Evolutionary conservation across 1,140 invertebrate genomes (phyloP).

Genomic region (Drosophila guanche): DNA sequence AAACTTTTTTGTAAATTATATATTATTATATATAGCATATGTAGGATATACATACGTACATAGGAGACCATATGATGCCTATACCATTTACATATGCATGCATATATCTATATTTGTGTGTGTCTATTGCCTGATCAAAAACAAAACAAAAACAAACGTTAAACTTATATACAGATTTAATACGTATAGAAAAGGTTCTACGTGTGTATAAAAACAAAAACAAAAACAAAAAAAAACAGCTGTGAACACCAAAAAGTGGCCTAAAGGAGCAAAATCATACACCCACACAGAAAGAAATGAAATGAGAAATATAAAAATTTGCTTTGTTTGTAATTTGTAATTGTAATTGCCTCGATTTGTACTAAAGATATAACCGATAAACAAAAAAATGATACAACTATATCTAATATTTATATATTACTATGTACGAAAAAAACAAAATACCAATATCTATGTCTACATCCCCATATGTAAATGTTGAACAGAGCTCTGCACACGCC

Average conservation of each 20-base stretch:
- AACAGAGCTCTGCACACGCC: slow-evolving; percentile 23
- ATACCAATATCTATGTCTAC: slow-evolving; percentile 7
- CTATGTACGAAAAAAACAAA: slow-evolving; percentile 24
- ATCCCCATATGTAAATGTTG: slow-evolving; percentile 2
- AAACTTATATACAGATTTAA: slow-evolving; percentile 49
- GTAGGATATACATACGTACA: slow-evolving; percentile 32
- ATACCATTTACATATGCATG: slow-evolving; percentile 15
- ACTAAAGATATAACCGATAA: slow-evolving; percentile 73
- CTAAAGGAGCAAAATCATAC: slow-evolving; percentile 46
- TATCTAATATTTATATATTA: slow-evolving; percentile 39
- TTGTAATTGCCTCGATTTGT: slow-evolving; percentile 69
- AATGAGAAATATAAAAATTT: slow-evolving; percentile 34
- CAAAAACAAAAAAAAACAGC: slow-evolving; percentile 37
- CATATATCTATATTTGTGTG: slow-evolving; percentile 66
- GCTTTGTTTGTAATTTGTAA: slow-evolving; percentile 50
- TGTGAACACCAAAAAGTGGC: slow-evolving; percentile 82
- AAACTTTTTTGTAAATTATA: slow-evolving; percentile 45
- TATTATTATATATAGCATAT: slow-evolving; percentile 11
- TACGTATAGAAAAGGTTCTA: slow-evolving; percentile 36
- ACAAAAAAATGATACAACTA: slow-evolving; percentile 41
- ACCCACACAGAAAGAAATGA: slow-evolving; percentile 13
- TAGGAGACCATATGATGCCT: slow-evolving; percentile 11
- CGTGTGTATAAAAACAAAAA: slow-evolving; percentile 38
- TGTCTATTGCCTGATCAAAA: slow-evolving; percentile 67
- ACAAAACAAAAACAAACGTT: slow-evolving; percentile 32